phyloP scores from a whole-genome alignment of 1,140 invertebrate genomes.

The Platyscapa corneri region DNA sequence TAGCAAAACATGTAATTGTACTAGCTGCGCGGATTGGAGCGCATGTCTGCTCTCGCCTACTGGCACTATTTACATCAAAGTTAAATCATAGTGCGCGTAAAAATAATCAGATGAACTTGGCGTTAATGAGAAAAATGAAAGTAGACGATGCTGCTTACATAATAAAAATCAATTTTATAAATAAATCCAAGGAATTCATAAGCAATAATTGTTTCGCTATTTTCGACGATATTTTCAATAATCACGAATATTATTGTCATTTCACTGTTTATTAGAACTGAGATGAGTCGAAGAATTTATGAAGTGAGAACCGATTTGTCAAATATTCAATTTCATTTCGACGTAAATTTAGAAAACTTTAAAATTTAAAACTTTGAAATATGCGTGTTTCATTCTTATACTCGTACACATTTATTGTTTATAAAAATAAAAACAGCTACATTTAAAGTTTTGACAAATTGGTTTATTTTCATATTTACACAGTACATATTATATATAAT shows the following conservation, averaged over 20 bases:
- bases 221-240: not conserved
- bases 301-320: not conserved
- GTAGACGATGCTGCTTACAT: no score
- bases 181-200: not conserved
- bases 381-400: not conserved
- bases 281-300: not conserved
- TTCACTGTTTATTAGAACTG: not conserved
- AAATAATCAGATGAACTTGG: no score
- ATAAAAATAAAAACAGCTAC: not conserved
- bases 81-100: no score
- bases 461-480: conserved; percentile 1
- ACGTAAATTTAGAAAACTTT: not conserved
- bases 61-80: no score
- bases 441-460: not conserved
- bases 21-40: no score
- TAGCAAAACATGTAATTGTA: no score
- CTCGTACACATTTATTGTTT: not conserved
- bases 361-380: not conserved
- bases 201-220: not conserved
- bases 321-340: not conserved
- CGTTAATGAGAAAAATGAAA: no score
- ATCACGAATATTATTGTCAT: not conserved
- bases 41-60: no score
- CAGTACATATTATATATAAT: conserved; percentile 2
- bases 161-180: not conserved